Base-by-base conservation (phyloP, 1,140 invertebrate species). In the Drosophila sturtevanti region DNA sequence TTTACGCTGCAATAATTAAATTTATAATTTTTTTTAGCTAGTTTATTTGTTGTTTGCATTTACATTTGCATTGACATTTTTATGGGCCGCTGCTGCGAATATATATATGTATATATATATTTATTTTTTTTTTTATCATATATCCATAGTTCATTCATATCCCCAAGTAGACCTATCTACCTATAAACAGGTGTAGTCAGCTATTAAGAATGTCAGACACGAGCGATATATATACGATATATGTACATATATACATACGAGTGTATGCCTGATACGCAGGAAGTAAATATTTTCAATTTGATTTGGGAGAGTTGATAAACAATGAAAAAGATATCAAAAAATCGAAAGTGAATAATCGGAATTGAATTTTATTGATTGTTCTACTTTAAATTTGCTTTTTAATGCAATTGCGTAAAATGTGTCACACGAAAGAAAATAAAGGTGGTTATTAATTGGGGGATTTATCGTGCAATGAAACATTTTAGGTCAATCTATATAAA, bases 1-100 rank as follows among this genome's bases (percentile, higher is more conserved):
- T 18, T 71, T 52, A 37, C 21, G 38, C 35, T 51, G 24, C 59
- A 21, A 51, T 34, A 37, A 54, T 16, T 34, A 41, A 66, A 68
- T 77, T 77, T 72, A 66, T 48, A 61, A 74, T 64, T 76, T 67
- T 21, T n/a, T n/a, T n/a, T n/a, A n/a, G 48, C 77, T n/a, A 37
- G 38, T 16, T 21, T 54, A 55, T 58, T 37, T 71, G 52, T 37
- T 37, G 21, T 63, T 55, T 54, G 22, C 51, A 63, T n/a, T 74
- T 74, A 16, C 44, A 64, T 41, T 68, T 68, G 24, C 44, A 24
- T n/a, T 18, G 21, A 18, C 21, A 24, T 55, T 55, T 7, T 51
- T 6, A 31, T 31, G 41, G 27, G 2, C 6, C 24, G n/a, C 48
- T 41, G 31, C 24, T 67, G 54, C 41, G 24, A 35, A 22, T 41